A percentile compares a stretch with the other conserved stretches of the same genome.
Conservation (phyloP, 2,888 invertebrate genomes). For the Mamestra brassicae region DNA sequence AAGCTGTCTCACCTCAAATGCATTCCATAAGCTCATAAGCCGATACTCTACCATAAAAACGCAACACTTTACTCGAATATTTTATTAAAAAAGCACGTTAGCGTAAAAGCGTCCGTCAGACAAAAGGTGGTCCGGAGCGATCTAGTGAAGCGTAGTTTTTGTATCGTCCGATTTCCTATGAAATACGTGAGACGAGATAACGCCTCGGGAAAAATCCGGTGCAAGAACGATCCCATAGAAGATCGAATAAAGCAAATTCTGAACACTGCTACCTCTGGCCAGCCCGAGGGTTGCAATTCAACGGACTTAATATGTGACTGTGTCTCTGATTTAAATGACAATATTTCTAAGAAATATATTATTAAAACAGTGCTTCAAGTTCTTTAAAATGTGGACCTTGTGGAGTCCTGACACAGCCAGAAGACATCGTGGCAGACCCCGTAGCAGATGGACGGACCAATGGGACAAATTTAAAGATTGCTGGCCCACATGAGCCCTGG, state of each 20-base stretch:
- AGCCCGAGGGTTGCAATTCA: slow-evolving; percentile 10
- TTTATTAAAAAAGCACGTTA: slow-evolving; percentile 18
- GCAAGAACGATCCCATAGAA: slow-evolving; percentile 32
- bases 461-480: not conserved
- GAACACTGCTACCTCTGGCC: slow-evolving; percentile 10
- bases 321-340: not conserved
- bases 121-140: slow-evolving; percentile 35
- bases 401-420: too few relatives aligned
- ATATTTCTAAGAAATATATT: not conserved
- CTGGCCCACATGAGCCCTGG: not conserved
- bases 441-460: not conserved
- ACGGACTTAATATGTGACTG: slow-evolving; percentile 13
- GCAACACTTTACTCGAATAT: not conserved
- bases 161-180: slow-evolving; percentile 59
- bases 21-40: not conserved
- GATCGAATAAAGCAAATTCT: slow-evolving; percentile 44
- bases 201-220: slow-evolving; percentile 36
- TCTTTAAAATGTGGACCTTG: not conserved
- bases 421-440: too few relatives aligned
- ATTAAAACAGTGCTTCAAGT: slow-evolving; percentile 12
- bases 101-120: slow-evolving; percentile 12
- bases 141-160: slow-evolving; percentile 47
- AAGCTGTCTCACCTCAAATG: not conserved
- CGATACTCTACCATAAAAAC: not conserved
- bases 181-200: slow-evolving; percentile 58